These are phyloP conservation scores for Anas capensis DNA, from an alignment of 2,797 vertebrate genomes.

Conservation along the genomic window DNA sequence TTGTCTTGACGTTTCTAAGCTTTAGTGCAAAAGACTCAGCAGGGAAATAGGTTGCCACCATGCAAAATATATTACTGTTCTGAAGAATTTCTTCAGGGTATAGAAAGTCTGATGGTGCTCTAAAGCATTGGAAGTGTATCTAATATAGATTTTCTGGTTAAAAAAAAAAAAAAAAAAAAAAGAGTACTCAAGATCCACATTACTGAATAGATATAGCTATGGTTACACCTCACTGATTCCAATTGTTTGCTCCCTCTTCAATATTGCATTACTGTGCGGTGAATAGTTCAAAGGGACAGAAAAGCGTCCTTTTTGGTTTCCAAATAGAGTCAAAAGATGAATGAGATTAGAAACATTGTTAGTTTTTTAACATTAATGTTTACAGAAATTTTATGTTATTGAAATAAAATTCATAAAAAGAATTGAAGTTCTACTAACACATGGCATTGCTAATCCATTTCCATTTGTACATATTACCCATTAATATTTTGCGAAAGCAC, in stretches of 20 bases:
- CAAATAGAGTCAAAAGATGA: background rate
- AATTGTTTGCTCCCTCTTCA: background rate
- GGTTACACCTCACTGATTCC: background rate
- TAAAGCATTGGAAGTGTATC: background rate
- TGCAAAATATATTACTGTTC: background rate
- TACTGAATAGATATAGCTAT: background rate
- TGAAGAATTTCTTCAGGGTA: fast-evolving
- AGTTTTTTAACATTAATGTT: background rate
- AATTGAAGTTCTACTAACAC: background rate
- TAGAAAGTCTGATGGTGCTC: background rate
- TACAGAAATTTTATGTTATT: background rate
- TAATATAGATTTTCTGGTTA: background rate
- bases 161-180: background rate
- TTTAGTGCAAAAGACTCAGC: background rate
- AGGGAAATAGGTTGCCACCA: background rate
- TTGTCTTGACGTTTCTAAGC: background rate
- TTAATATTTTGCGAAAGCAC: background rate
- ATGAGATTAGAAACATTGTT: background rate
- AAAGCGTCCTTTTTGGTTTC: background rate
- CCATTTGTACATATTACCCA: background rate
- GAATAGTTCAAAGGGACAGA: background rate
- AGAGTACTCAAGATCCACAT: background rate
- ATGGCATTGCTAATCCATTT: background rate
- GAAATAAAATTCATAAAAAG: background rate
- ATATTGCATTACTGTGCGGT: background rate